A percentile compares a stretch with the other conserved stretches of the same genome.
Conservation (phyloP, 2,888 invertebrate genomes). For the Campoplex nolae region DNA sequence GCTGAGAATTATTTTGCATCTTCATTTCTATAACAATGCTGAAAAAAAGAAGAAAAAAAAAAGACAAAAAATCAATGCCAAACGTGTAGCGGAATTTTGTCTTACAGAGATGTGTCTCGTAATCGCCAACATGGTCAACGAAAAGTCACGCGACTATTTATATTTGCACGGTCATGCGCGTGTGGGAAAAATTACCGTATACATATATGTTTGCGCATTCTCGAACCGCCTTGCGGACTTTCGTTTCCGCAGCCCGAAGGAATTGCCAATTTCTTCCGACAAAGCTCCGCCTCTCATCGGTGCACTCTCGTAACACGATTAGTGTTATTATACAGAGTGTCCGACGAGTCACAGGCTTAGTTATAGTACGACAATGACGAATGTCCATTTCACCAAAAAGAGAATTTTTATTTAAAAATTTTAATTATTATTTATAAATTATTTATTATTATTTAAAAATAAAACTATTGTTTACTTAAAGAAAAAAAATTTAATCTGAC, state of each 20-base stretch:
- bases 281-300: slow-evolving; percentile 38
- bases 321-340: slow-evolving; percentile 38
- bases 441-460: too few species aligned
- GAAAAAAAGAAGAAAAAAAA: not conserved
- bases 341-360: not conserved
- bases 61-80: not conserved
- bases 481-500: too few species aligned
- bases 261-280: slow-evolving; percentile 58
- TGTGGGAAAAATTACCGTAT: slow-evolving; percentile 6
- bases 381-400: not conserved
- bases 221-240: slow-evolving; percentile 39
- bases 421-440: too few species aligned
- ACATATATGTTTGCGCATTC: slow-evolving; percentile 25
- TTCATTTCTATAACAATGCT: not conserved
- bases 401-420: too few species aligned
- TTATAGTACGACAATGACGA: not conserved
- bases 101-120: slow-evolving; percentile 73
- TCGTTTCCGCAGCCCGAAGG: slow-evolving; percentile 59
- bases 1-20: not conserved
- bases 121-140: slow-evolving; percentile 53
- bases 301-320: slow-evolving; percentile 38
- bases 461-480: not conserved
- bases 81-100: slow-evolving; percentile 65
- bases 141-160: slow-evolving; percentile 60
- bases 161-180: slow-evolving; percentile 11